Conservation (phyloP, 1,140 invertebrate species). For the Brachystomella parvula region DNA sequence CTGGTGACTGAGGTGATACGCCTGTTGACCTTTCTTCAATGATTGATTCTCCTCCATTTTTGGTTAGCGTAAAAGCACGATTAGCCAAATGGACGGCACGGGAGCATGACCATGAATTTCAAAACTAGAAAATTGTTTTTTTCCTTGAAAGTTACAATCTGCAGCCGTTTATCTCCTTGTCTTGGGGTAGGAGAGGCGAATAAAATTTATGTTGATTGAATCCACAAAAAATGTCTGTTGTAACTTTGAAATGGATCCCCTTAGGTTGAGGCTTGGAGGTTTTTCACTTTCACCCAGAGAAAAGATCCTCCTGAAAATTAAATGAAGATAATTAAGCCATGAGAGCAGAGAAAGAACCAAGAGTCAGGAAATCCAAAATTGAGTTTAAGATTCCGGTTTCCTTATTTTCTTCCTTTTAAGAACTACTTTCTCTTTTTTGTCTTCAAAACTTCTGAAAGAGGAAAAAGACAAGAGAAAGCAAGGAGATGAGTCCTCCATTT, state of each 20-base stretch:
- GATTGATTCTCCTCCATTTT: not conserved
- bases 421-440: too few relatives aligned
- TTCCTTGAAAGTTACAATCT: not conserved
- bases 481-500: not conserved
- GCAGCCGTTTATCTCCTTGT: not conserved
- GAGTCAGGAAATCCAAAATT: not conserved
- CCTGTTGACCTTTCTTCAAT: conserved; percentile 1
- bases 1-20: not conserved
- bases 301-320: not conserved
- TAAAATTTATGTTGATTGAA: not conserved
- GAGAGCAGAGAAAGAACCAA: not conserved
- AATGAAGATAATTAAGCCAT: not conserved
- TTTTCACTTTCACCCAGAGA: not conserved
- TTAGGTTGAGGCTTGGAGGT: not conserved
- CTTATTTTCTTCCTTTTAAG: conserved; percentile 2
- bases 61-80: too few relatives aligned
- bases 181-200: not conserved
- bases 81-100: too few relatives aligned
- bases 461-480: too few relatives aligned
- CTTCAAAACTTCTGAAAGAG: too few relatives aligned
- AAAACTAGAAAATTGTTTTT: not conserved
- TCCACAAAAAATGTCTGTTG: not conserved
- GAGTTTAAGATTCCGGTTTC: not conserved
- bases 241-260: not conserved
- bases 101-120: not conserved